Conservation (phyloP, 2,113 vertebrate species). For the Coptodon rendalli region DNA sequence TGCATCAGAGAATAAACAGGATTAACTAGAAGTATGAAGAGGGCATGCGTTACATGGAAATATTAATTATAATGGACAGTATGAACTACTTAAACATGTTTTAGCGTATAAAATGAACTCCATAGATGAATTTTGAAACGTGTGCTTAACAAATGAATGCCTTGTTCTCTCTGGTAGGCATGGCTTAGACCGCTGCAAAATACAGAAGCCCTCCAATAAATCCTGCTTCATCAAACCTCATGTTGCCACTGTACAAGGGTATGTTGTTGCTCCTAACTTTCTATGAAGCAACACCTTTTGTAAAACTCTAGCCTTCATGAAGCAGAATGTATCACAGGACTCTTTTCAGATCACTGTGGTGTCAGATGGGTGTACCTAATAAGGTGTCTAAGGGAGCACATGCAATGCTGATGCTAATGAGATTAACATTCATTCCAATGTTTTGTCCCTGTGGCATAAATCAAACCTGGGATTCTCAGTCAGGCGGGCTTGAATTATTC, state of each 20-base stretch:
- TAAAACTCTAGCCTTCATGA: background rate
- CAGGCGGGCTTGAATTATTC: background rate
- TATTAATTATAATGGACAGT: background rate
- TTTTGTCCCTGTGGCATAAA: background rate
- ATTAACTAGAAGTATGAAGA: background rate
- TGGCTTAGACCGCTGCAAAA: background rate
- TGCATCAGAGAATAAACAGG: constrained; percentile 52
- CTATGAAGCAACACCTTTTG: background rate
- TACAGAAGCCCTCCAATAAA: background rate
- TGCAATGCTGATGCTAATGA: background rate
- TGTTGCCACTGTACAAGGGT: background rate
- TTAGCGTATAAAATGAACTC: background rate
- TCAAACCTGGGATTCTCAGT: background rate
- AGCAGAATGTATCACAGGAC: background rate
- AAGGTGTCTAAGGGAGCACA: background rate
- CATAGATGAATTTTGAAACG: background rate
- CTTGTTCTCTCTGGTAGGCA: background rate
- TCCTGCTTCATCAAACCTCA: background rate
- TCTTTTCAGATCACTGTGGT: background rate
- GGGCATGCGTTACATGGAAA: background rate
- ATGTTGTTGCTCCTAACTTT: background rate
- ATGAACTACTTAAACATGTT: background rate
- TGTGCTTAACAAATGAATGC: background rate
- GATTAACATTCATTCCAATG: background rate
- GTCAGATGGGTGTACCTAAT: background rate